phyloP scores from a whole-genome alignment of 2,888 invertebrate genomes.

The Tipula lateralis region DNA sequence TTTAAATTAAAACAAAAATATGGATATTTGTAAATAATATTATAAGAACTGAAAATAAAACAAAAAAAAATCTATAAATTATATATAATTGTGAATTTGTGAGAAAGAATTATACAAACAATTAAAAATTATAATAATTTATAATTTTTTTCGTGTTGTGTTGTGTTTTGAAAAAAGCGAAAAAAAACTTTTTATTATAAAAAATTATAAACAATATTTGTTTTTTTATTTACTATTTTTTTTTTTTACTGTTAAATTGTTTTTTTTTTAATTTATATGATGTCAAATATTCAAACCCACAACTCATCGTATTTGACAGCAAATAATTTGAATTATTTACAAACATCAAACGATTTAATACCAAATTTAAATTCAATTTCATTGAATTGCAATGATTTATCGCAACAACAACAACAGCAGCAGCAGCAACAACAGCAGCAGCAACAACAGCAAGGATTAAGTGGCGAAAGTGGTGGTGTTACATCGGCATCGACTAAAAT shows the following conservation, averaged over 20 bases:
- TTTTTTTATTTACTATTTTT: not conserved
- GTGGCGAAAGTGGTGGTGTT: not conserved
- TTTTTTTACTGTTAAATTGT: not conserved
- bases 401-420: not conserved
- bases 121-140: not conserved
- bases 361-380: constrained; percentile 14
- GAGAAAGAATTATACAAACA: not conserved
- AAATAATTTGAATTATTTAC: constrained; percentile 27
- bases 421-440: not conserved
- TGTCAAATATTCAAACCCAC: constrained; percentile 27
- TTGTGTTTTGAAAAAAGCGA: not conserved
- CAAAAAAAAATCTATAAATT: not conserved
- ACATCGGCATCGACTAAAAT: constrained; percentile 12
- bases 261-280: not conserved
- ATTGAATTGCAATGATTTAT: not conserved
- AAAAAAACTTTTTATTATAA: not conserved
- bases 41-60: not conserved
- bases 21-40: constrained; percentile 20
- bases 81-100: not conserved
- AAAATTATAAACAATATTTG: not conserved
- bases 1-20: not conserved
- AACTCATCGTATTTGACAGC: constrained; percentile 26
- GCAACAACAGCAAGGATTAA: not conserved
- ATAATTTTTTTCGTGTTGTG: constrained; percentile 34
- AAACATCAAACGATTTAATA: constrained; percentile 7